Percentiles rank a stretch among this genome's conserved stretches.
These are phyloP conservation scores for Clivina fossor DNA, from an alignment of 2,888 invertebrate genomes.

Conservation along the genomic window DNA sequence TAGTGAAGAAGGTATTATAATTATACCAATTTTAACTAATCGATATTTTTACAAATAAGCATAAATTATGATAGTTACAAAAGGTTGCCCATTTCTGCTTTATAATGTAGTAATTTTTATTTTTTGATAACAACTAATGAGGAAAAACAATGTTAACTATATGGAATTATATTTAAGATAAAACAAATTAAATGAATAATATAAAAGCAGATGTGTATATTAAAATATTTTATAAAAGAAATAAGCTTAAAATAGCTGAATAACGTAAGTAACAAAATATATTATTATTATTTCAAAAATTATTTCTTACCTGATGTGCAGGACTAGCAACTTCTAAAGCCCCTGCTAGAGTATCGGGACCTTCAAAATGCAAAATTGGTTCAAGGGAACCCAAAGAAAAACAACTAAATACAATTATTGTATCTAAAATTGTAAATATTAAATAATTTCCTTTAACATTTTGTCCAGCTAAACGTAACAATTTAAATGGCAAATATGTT, in stretches of 20 bases:
- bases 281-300: not conserved
- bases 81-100: too few species aligned
- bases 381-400: slow-evolving; percentile 18
- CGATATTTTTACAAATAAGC: too few species aligned
- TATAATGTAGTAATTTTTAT: too few species aligned
- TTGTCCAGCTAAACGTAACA: slow-evolving; percentile 18
- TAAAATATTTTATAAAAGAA: not conserved
- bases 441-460: slow-evolving; percentile 12
- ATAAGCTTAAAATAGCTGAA: not conserved
- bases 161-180: not conserved
- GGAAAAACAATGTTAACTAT: not conserved
- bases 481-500: slow-evolving; percentile 20
- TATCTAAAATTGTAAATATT: slow-evolving; percentile 13
- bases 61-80: too few species aligned
- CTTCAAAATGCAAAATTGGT: slow-evolving; percentile 16
- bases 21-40: too few species aligned
- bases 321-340: slow-evolving; percentile 26
- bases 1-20: too few species aligned
- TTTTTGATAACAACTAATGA: too few species aligned
- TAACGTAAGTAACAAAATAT: not conserved
- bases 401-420: slow-evolving; percentile 10
- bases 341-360: slow-evolving; percentile 25
- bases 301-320: slow-evolving; percentile 13
- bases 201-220: not conserved
- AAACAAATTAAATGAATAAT: not conserved